These are phyloP conservation scores for Leptinotarsa haldemani DNA, from an alignment of 2,888 invertebrate species.

Conservation along the genomic window DNA sequence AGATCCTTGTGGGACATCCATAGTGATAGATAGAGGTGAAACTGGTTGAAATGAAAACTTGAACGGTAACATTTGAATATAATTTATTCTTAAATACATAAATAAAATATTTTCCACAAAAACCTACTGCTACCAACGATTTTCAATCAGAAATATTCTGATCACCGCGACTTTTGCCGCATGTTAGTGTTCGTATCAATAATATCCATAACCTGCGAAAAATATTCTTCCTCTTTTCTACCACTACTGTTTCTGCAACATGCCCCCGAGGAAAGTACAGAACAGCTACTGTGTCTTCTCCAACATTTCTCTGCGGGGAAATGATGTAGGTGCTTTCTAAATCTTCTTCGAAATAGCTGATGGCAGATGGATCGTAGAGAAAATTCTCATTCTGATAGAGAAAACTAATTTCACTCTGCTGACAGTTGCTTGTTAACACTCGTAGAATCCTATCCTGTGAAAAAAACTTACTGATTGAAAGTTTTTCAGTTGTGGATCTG, in stretches of 20 bases:
- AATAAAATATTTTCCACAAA: background rate
- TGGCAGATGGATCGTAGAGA: slow-evolving; percentile 31
- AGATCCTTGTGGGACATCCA: too few species aligned
- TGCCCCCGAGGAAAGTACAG: slow-evolving; percentile 24
- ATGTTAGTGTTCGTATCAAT: background rate
- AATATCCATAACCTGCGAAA: slow-evolving; percentile 25
- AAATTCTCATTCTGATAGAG: slow-evolving; percentile 40
- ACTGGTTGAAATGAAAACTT: too few species aligned
- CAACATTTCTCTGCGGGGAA: background rate
- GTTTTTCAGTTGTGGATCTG: background rate
- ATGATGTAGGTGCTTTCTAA: slow-evolving; percentile 27
- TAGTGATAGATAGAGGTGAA: too few species aligned
- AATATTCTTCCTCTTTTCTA: slow-evolving; percentile 23
- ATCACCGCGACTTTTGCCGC: background rate
- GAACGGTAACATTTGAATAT: background rate
- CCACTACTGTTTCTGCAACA: slow-evolving; percentile 22
- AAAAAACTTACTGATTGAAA: background rate
- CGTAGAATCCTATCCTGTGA: slow-evolving; percentile 36
- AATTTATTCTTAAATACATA: slow-evolving; percentile 12
- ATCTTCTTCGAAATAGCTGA: slow-evolving; percentile 37
- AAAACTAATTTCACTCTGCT: slow-evolving; percentile 17
- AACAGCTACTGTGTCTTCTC: slow-evolving; percentile 21
- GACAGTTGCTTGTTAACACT: slow-evolving; percentile 21
- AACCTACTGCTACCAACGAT: background rate
- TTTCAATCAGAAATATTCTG: slow-evolving; percentile 4